Conservation (phyloP, 2,113 vertebrate species). For the Nematolebias whitei region DNA sequence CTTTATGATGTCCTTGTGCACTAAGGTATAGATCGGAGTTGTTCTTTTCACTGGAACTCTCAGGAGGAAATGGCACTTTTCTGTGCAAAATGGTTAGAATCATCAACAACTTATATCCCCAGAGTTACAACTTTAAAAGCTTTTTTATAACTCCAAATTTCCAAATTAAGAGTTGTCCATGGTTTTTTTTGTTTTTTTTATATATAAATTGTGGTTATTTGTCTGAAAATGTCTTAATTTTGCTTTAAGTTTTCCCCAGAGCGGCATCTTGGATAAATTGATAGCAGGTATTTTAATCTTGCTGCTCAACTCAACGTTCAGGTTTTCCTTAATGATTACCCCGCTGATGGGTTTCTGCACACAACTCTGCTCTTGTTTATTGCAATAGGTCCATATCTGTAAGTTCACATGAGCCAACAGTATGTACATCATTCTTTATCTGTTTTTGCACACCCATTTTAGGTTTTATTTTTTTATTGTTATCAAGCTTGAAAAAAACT, state of each 20-base stretch:
- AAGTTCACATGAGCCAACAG: slow-evolving; percentile 8
- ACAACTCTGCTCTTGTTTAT: slow-evolving; percentile 53
- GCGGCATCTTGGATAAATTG: slow-evolving; percentile 64
- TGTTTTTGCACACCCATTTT: slow-evolving; percentile 30
- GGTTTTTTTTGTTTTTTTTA: too few relatives aligned
- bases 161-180: slow-evolving; percentile 28
- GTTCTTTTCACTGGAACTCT: not conserved
- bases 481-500: slow-evolving; percentile 19
- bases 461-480: not conserved
- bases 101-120: slow-evolving; percentile 20
- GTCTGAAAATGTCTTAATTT: slow-evolving; percentile 53
- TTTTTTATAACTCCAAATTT: slow-evolving; percentile 40
- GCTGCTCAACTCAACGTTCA: slow-evolving; percentile 30
- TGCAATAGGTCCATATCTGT: slow-evolving; percentile 23
- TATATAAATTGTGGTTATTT: slow-evolving; percentile 63
- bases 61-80: slow-evolving; percentile 4
- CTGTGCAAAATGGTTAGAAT: not conserved
- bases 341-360: slow-evolving; percentile 56
- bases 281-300: slow-evolving; percentile 66
- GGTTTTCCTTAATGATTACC: slow-evolving; percentile 60
- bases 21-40: not conserved
- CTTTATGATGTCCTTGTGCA: not conserved
- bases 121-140: slow-evolving; percentile 28
- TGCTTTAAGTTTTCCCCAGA: slow-evolving; percentile 53
- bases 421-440: slow-evolving; percentile 9